These are phyloP conservation scores for Hyperoodon ampullatus DNA, from an alignment of 2,113 vertebrate genomes.

Conservation along the genomic window DNA sequence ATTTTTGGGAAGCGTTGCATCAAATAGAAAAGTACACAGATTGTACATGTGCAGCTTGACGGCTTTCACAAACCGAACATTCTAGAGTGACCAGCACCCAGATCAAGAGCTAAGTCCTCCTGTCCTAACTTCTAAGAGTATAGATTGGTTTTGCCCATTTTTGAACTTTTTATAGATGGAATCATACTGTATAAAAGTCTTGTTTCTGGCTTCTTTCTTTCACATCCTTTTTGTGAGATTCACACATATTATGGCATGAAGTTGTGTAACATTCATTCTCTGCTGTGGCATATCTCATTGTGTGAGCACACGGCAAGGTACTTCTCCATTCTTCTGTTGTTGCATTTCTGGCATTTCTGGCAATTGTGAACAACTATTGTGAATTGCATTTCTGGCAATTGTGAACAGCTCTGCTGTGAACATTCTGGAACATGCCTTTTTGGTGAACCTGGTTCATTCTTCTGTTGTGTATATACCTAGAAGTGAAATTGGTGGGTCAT, in stretches of 20 bases:
- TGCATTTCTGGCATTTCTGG: no score
- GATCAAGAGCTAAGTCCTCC: background rate
- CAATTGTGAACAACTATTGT: no score
- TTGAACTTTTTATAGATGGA: background rate
- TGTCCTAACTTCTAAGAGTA: background rate
- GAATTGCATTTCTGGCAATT: background rate
- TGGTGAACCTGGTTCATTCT: background rate
- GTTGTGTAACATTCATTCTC: background rate
- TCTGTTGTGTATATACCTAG: background rate
- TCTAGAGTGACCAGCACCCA: background rate
- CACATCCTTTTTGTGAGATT: background rate
- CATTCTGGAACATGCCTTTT: background rate
- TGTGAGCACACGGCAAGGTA: background rate
- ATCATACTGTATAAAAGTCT: background rate
- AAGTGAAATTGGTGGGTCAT: background rate
- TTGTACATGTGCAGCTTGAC: background rate
- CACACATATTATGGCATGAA: fast-evolving
- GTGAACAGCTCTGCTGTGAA: background rate
- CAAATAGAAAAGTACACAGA: background rate
- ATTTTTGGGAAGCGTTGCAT: background rate
- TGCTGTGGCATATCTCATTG: background rate
- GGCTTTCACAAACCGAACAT: background rate
- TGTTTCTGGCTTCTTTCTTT: background rate
- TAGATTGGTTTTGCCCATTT: background rate
- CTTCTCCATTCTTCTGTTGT: background rate